Base-by-base conservation (phyloP, 2,797 vertebrate species). In the Sebastes variabilis region DNA sequence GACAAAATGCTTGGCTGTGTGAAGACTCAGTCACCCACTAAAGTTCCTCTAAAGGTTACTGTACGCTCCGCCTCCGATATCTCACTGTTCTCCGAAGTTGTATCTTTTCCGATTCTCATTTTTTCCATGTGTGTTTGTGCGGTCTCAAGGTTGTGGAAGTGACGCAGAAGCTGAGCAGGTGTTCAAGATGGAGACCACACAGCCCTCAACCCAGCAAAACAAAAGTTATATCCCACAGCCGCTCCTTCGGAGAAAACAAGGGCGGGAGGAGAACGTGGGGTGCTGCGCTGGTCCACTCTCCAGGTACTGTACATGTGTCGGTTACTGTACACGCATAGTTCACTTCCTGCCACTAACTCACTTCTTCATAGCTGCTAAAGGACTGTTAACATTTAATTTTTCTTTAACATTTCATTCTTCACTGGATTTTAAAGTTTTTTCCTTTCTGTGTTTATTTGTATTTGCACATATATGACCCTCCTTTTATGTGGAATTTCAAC, bases 131-230 rank as follows among this genome's bases (percentile, higher is more conserved):
- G 0, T 67, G 1, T 67, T n/a, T 66, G 9, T 82, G 20, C 13
- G 2, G 14, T 77, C 42, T 66, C n/a, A 87, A 99, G 98, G 96
- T 92, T 97, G 96, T 2, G 96, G 96, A 85, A 98, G 97, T 86
- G 97, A 99, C 92, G 93, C 96, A 8, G 98, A 99, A 92, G 97
- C 93, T 0, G 98, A 99, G 85, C 95, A 96, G 84, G 96, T 94
- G 38, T 96, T 96, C 92, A 97, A 93, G 92, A 98, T 98, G 97
- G 96, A 98, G 59, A 91, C 92, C 42, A 94, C 95, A 29, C 95
- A 96, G 16, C 88, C 94, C 34, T 91, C 95, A 74, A 92, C 92
- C 61, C 94, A 91, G 72, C 95, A 30, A 94, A 96, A 81, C 85
- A 93, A 89, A 84, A 75, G 82, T 0, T 94, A 95, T 6, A 29